Evolutionary conservation across 92 coral and sea anemone species (phyloP).

Genomic region (Umimayanthus chanpuru): DNA sequence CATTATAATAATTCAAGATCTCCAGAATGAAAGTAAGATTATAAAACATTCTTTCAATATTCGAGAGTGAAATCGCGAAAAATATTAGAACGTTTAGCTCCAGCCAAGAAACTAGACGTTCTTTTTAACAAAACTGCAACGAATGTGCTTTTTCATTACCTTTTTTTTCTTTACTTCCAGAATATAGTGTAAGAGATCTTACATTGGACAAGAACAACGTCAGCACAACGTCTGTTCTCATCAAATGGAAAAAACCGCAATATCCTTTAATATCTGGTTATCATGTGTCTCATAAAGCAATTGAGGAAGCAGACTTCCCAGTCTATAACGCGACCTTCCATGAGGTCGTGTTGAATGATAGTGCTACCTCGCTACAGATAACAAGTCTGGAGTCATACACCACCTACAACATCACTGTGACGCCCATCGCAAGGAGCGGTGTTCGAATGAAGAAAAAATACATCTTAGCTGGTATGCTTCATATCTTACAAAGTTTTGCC

Average conservation of each 20-base stretch:
- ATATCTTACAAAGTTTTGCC: neutral
- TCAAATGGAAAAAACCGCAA: slow-evolving; percentile 20
- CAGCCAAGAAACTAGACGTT: too few species aligned
- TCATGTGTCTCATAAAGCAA: neutral
- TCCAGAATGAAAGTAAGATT: too few species aligned
- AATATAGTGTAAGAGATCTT: neutral
- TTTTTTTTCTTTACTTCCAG: neutral
- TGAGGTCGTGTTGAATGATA: slow-evolving; percentile 18
- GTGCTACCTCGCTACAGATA: neutral
- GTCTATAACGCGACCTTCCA: neutral
- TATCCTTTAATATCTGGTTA: neutral
- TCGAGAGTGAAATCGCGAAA: too few species aligned
- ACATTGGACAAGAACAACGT: neutral
- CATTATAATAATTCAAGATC: too few species aligned
- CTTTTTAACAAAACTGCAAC: too few species aligned
- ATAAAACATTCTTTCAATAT: too few species aligned
- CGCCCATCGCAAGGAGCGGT: neutral
- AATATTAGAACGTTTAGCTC: too few species aligned
- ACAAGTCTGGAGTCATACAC: slow-evolving; percentile 20
- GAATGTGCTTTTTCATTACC: too few species aligned
- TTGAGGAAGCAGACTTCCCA: neutral
- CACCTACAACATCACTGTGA: slow-evolving; percentile 7
- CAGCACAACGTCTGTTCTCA: neutral
- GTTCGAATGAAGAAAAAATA: slow-evolving; percentile 3
- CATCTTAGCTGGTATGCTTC: neutral